Percentiles rank a stretch among this genome's conserved stretches.
These are phyloP conservation scores for Psammodynastes pulverulentus DNA, from an alignment of 2,113 vertebrate species.

Conservation along the genomic window DNA sequence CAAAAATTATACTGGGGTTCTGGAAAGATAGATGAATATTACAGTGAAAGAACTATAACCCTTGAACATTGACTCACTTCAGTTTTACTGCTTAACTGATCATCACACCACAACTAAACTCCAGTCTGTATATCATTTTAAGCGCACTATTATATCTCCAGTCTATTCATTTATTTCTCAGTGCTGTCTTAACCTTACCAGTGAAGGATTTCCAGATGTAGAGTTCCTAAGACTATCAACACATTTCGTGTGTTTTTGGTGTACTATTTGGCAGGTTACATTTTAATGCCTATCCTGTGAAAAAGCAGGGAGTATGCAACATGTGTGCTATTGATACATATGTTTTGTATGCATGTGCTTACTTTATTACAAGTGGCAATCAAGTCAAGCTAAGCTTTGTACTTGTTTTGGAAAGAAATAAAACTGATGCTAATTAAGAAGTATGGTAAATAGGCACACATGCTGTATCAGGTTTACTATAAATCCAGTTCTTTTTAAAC, in stretches of 20 bases:
- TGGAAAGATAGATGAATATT: not conserved
- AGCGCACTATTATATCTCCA: not conserved
- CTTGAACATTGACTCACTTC: not conserved
- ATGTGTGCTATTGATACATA: not conserved
- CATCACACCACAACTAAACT: not conserved
- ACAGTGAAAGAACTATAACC: not conserved
- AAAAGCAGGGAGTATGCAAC: not conserved
- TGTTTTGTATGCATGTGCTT: not conserved
- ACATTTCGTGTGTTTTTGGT: not conserved
- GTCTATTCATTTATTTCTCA: not conserved
- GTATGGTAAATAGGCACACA: not conserved
- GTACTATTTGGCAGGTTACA: not conserved
- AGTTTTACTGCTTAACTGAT: not conserved
- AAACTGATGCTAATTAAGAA: not conserved
- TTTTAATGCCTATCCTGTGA: not conserved
- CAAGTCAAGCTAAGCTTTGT: not conserved
- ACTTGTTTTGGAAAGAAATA: not conserved
- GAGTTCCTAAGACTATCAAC: not conserved
- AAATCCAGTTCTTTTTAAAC: not conserved
- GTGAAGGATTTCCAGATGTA: not conserved
- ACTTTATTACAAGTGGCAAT: not conserved
- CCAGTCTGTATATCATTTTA: not conserved
- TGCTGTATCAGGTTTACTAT: not conserved
- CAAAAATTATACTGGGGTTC: not conserved
- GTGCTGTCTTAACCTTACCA: not conserved